Evolutionary conservation across 2,888 invertebrate genomes (phyloP), one percentile per base, ranked within the genome.

Genomic region (Psylliodes chrysocephalus): DNA sequence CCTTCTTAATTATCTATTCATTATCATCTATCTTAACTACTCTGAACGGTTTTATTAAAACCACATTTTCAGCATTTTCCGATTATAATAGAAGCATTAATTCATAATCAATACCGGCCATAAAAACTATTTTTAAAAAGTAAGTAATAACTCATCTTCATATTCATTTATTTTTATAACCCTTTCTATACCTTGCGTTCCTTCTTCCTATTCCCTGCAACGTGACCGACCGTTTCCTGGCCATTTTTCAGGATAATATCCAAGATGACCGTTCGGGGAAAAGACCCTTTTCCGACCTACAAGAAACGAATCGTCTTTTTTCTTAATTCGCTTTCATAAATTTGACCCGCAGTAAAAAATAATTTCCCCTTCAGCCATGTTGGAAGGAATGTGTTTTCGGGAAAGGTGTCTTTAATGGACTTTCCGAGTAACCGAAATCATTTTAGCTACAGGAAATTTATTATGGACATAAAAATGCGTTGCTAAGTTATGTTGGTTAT

Each of bases 161-260:
- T 4, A 22, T 22, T 22, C 22, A 22, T 22, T 66, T 57, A 63
- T 66, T 67, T 57, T 67, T 62, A 59, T 52, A 60, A 63, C 55
- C 33, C 30, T 25, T 59, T n/a, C n/a, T 33, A 42, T 35, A 51
- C 52, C 64, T 60, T 64, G 67, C 68, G 18, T 14, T 15, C 1
- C 38, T 49, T 49, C 8, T 28, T 22, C 42, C 4, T 25, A 60
- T 73, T 70, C 68, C 60, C 35, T 18, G 56, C 33, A 61, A 67
- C 60, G 70, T 71, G 71, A 73, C 72, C 66, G 71, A 70, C 70
- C 70, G 70, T 73, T 75, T 69, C 66, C 69, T 63, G 70, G 67
- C 69, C 69, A 69, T 75, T 74, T 74, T 74, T 73, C 65, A 70
- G 66, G 66, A 68, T 69, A 73, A 75, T 74, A 71, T 73, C 71